Evolutionary conservation across 2,113 vertebrate genomes (phyloP), one percentile per base, ranked within the genome.

Genomic region (Myiozetetes cayanensis): DNA sequence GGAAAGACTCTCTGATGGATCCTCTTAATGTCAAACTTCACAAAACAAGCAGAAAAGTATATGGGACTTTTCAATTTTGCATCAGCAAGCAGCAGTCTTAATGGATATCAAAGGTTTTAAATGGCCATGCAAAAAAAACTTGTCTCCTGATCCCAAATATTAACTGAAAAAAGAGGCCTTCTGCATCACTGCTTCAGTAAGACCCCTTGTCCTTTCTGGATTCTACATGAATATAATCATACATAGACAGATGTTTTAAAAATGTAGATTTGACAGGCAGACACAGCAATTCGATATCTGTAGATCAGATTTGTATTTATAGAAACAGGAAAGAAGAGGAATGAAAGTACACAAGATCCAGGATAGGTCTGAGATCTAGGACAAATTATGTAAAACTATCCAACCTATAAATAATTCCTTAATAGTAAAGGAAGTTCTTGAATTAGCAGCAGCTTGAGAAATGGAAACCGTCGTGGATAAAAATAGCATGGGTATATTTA

Each of bases 381-480:
- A 66, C 56, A 72, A 93, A 65, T 58, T 84, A 72, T 92, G 86
- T 92, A 47, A 83, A 35, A 56, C 24, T 67, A 62, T 67, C 17
- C 43, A 90, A 65, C 14, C 16, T 61, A 86, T 70, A 96, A 93
- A 75, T 93, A 94, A 87, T 53, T 90, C 37, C n/a, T 46, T 95
- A 92, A 96, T 90, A 27, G 47, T 59, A 68, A 84, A 90, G 68
- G 88, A 94, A 90, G 83, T 78, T 52, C 70, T 89, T 82, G 39
- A 88, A 89, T 86, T 58, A 91, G 88, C 66, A 89, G 62, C 53
- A 53, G 80, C 65, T 78, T 95, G 73, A 78, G 73, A 86, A 94
- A 59, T 2, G 2, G 56, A 96, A 94, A 56, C 43, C 12, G 31
- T 81, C 65, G 55, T 9, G 21, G 88, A 84, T 90, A 94, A 92